Base-by-base conservation (phyloP, 2,797 vertebrate genomes). In the Peromyscus attwateri region DNA sequence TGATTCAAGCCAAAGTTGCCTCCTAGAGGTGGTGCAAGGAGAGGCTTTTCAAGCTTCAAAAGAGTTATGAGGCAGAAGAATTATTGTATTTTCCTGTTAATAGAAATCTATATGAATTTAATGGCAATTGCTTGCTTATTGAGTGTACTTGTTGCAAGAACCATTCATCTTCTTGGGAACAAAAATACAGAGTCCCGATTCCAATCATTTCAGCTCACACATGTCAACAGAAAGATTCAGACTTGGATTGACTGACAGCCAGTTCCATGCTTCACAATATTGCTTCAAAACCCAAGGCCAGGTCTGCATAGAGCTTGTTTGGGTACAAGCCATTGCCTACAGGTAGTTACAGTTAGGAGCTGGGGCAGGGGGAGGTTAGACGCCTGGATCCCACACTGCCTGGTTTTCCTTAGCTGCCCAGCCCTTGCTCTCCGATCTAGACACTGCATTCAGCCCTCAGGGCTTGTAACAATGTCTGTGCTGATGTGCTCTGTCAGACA, bases 131-230 rank as follows among this genome's bases (percentile, higher is more conserved):
- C n/a, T 96, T 96, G 43, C 76, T 94, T 90, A 95, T 85, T 96
- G 96, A 93, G n/a, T 95, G 10, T 85, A 73, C 73, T 77, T 93
- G 40, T 79, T 87, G 21, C 37, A 83, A 87, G 64, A 96, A 84
- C 11, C 85, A 46, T 40, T 96, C 29, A 87, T 64, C 52, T 82
- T 46, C 46, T 95, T 16, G 1, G 84, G 85, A 96, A 92, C 76
- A 94, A 97, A 94, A 97, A 88, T 57, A 29, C 43, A 89, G 13
- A 80, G 95, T 96, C 95, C 37, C 70, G 89, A 97, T 94, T 95
- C 79, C 57, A 80, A 46, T 92, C 57, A 84, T 23, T 89, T 89
- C 31, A 89, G 52, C 25, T 91, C 75, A 92, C 46, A 73, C 27
- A 71, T 60, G 29, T 92, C 66, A 90, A 6, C 14, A 76, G 73